Evolutionary conservation across 2,113 vertebrate species (phyloP).

Genomic region (Oncorhynchus kisutch): DNA sequence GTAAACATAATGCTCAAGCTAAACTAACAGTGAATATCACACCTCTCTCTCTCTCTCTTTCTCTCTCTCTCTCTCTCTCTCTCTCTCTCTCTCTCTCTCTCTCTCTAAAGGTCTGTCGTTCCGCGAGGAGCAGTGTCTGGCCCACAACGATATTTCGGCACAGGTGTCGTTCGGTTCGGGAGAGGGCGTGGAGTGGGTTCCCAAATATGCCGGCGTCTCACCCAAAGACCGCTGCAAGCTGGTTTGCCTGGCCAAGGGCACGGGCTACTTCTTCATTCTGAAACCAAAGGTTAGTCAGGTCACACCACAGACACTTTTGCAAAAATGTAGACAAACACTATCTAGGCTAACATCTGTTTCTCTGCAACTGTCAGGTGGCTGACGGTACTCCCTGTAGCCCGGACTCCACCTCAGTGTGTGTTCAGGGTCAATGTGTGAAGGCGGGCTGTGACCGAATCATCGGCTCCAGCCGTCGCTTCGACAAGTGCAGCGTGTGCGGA

Average conservation of each 20-base stretch:
- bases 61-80: conserved; percentile 18
- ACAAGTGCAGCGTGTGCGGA: conserved; percentile 92
- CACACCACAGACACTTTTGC: background rate
- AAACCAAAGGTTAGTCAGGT: conserved; percentile 86
- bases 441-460: conserved; percentile 94
- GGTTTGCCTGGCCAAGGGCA: conserved; percentile 91
- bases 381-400: conserved; percentile 95
- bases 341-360: conserved; percentile 13
- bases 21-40: conserved; percentile 7
- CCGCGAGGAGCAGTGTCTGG: conserved; percentile 94
- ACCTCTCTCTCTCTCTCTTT: background rate
- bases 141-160: conserved; percentile 92
- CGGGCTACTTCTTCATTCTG: conserved; percentile 94
- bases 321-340: too few species aligned
- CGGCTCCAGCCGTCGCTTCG: conserved; percentile 89
- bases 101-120: conserved; percentile 85
- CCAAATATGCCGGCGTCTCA: conserved; percentile 93
- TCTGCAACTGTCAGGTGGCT: conserved; percentile 81
- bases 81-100: conserved; percentile 23
- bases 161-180: conserved; percentile 86
- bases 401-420: conserved; percentile 93
- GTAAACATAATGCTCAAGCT: background rate
- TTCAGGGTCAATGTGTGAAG: conserved; percentile 96
- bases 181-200: conserved; percentile 84
- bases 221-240: conserved; percentile 98